Evolutionary conservation across 2,888 invertebrate genomes (phyloP).

Genomic region (Orthosia cruda): DNA sequence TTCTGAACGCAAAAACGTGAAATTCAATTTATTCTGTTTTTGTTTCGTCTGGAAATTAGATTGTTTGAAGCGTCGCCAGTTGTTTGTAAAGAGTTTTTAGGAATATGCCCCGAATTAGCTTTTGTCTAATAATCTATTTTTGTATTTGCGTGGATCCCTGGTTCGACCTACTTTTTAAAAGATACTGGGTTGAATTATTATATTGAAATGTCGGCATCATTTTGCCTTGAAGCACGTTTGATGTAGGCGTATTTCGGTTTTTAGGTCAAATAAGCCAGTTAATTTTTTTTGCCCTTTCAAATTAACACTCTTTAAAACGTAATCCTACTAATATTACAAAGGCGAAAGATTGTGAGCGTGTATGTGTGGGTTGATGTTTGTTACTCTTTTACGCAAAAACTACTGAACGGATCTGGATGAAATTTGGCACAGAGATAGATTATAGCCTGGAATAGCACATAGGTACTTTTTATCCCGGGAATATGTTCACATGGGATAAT

Average conservation of each 20-base stretch:
- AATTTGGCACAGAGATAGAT: too few species aligned
- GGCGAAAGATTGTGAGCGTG: too few species aligned
- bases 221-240: not conserved
- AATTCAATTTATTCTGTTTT: conserved; percentile 69
- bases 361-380: too few species aligned
- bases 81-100: conserved; percentile 39
- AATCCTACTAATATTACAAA: too few species aligned
- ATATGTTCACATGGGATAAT: too few species aligned
- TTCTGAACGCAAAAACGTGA: conserved; percentile 63
- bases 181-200: not conserved
- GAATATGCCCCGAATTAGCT: conserved; percentile 15
- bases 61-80: conserved; percentile 64
- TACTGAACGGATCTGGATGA: too few species aligned
- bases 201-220: not conserved
- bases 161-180: conserved; percentile 21
- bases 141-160: conserved; percentile 14
- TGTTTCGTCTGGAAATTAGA: conserved; percentile 67
- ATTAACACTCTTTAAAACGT: not conserved
- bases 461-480: too few species aligned
- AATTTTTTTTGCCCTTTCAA: not conserved
- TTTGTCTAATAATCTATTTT: conserved; percentile 34
- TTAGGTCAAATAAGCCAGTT: not conserved
- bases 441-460: too few species aligned
- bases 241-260: not conserved
- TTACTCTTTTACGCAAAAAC: too few species aligned